Conservation (phyloP, 2,113 vertebrate genomes). For the Saimiri boliviensis region DNA sequence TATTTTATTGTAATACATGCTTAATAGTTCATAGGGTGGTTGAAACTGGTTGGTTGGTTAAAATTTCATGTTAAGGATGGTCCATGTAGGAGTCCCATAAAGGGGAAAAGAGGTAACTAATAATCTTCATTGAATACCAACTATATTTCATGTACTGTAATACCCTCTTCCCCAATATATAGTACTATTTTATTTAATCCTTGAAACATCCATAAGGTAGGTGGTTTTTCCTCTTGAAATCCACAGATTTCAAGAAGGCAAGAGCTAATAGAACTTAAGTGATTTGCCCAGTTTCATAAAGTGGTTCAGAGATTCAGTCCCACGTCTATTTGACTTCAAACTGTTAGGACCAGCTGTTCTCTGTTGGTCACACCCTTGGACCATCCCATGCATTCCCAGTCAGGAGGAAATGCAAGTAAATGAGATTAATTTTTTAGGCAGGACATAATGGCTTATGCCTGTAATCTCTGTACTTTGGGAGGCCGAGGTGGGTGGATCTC, state of each 20-base stretch:
- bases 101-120: background rate
- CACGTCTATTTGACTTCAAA: background rate
- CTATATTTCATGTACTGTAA: constrained; percentile 3
- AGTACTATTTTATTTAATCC: constrained; percentile 34
- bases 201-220: constrained; percentile 30
- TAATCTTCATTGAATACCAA: background rate
- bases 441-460: too few species aligned
- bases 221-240: constrained; percentile 47
- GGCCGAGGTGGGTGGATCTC: too few species aligned
- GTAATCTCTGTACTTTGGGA: too few species aligned
- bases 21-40: background rate
- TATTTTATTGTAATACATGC: constrained; percentile 2
- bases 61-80: background rate
- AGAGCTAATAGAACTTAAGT: constrained; percentile 38
- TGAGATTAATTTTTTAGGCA: constrained; percentile 48
- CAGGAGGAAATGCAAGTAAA: constrained; percentile 51
- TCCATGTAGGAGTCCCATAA: background rate
- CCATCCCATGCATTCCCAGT: constrained; percentile 24
- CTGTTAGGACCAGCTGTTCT: constrained; percentile 23
- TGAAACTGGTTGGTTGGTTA: constrained; percentile 13
- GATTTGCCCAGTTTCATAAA: constrained; percentile 41
- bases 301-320: constrained; percentile 38
- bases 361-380: background rate
- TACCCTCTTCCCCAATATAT: background rate
- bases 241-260: constrained; percentile 34